Conservation (phyloP, 2,113 vertebrate genomes). For the Lutjanus erythropterus region DNA sequence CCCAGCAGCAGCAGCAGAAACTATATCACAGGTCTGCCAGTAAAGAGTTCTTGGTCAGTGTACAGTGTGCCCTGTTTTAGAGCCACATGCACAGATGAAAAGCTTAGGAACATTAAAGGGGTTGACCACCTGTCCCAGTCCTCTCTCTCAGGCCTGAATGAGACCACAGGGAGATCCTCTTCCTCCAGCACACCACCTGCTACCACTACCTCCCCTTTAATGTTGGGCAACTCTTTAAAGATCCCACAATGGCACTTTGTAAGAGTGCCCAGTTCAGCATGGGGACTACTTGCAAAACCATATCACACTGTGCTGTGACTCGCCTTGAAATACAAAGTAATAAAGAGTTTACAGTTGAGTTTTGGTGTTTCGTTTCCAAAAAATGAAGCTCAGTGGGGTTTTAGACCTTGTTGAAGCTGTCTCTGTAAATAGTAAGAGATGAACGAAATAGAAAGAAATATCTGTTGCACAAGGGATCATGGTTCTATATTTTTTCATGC, state of each 20-base stretch:
- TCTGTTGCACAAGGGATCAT: slow-evolving; percentile 21
- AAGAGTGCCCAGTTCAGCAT: slow-evolving; percentile 63
- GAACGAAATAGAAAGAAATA: not conserved
- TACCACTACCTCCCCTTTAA: slow-evolving; percentile 70
- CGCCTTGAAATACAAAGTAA: slow-evolving; percentile 45
- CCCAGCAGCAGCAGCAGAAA: slow-evolving; percentile 56
- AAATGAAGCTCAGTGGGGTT: slow-evolving; percentile 15
- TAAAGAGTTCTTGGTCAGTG: slow-evolving; percentile 63
- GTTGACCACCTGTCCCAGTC: slow-evolving; percentile 81
- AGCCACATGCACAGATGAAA: slow-evolving; percentile 77
- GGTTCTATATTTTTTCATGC: not conserved
- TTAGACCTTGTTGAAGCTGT: not conserved
- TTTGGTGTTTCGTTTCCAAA: slow-evolving; percentile 13
- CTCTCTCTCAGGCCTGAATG: slow-evolving; percentile 75
- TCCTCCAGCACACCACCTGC: slow-evolving; percentile 78
- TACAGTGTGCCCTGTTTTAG: slow-evolving; percentile 63
- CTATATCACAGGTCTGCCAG: slow-evolving; percentile 66
- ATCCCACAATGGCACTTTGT: slow-evolving; percentile 72
- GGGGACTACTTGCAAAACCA: slow-evolving; percentile 43
- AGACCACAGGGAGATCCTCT: slow-evolving; percentile 79
- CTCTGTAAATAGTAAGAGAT: not conserved
- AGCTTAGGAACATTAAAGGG: slow-evolving; percentile 78
- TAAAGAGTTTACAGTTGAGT: slow-evolving; percentile 25
- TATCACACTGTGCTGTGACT: slow-evolving; percentile 41
- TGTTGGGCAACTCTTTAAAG: slow-evolving; percentile 69